Evolutionary conservation across 2,888 invertebrate genomes (phyloP), one percentile per base, ranked within the genome.

Genomic region (Galeopsomyia nigrocyanea): DNA sequence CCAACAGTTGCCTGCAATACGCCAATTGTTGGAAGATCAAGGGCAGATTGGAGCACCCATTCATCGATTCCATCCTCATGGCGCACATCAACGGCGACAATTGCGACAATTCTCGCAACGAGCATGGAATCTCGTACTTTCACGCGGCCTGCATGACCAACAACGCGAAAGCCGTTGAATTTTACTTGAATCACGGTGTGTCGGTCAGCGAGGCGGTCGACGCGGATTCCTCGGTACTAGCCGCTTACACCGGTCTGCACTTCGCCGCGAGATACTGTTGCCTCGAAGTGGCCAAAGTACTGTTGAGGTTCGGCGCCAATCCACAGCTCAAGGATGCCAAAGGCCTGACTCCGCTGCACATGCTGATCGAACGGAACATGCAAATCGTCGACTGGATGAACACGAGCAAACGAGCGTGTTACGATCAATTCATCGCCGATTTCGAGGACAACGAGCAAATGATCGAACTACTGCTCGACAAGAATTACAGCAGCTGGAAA

Each of bases 211-310:
- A 0, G 0, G 19, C 67, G 3, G 58, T 26, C 9, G 31, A 67
- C 19, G 17, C n/a, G 14, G 57, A 58, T 57, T 13, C 19, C 1
- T 16, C 7, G n/a, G 3, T 14, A 0, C 3, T 31, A 6, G 57
- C 58, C 10, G 67, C 58, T 31, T 67, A 58, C 31, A 39, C 67
- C 2, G 56, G 56, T 0, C 26, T 67, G 0, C 67, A 67, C 51
- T 58, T 58, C 14, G 58, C 67, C 10, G 39, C 13, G 13, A 39
- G 39, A 39, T 39, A 39, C 39, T 39, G 39, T 39, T 39, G 39
- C 39, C 39, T 39, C 7, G 39, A 13, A 39, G 10, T 39, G 1
- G 39, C 39, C 39, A 39, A 39, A 10, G 1, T 13, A 39, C 39
- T 39, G 2, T 39, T 39, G 39, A 39, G 39, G 7, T 39, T 10